Percentiles rank a stretch among this genome's conserved stretches.
Evolutionary conservation across 2,888 invertebrate genomes (phyloP).

Genomic region (Neria commutata): DNA sequence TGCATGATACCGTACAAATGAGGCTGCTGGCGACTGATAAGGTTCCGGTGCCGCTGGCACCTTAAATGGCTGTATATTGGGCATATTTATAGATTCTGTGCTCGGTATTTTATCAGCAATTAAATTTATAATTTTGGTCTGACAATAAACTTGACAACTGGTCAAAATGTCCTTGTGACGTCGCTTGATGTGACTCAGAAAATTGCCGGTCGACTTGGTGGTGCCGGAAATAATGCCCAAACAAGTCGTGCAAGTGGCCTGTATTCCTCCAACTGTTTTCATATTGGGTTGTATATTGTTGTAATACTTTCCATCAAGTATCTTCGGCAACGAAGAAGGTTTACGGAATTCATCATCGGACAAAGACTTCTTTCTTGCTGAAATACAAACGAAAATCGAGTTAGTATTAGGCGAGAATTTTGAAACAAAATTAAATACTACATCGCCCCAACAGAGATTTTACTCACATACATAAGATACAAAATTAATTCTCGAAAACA

Average conservation of each 20-base stretch:
- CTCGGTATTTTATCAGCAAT: not conserved
- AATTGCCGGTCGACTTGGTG: conserved; percentile 55
- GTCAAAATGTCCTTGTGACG: conserved; percentile 51
- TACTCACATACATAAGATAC: too few relatives aligned
- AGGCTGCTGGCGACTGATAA: conserved; percentile 3
- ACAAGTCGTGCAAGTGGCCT: conserved; percentile 56
- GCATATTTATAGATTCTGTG: not conserved
- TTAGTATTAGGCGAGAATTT: too few relatives aligned
- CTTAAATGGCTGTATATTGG: conserved; percentile 15
- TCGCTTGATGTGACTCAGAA: conserved; percentile 54
- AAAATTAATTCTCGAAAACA: too few relatives aligned
- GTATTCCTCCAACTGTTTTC: conserved; percentile 55
- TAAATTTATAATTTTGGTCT: conserved; percentile 35
- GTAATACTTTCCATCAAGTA: conserved; percentile 55
- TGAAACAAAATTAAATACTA: too few relatives aligned
- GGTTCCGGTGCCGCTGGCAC: conserved; percentile 2
- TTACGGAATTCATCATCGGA: conserved; percentile 14
- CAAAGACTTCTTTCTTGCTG: not conserved
- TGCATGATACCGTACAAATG: not conserved
- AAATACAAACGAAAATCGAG: not conserved
- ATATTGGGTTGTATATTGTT: conserved; percentile 53
- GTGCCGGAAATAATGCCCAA: conserved; percentile 53
- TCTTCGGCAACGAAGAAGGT: conserved; percentile 48
- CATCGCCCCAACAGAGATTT: too few relatives aligned
- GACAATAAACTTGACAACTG: conserved; percentile 50